phyloP scores from a whole-genome alignment of 2,113 vertebrate genomes.

The Tupaia chinensis region DNA sequence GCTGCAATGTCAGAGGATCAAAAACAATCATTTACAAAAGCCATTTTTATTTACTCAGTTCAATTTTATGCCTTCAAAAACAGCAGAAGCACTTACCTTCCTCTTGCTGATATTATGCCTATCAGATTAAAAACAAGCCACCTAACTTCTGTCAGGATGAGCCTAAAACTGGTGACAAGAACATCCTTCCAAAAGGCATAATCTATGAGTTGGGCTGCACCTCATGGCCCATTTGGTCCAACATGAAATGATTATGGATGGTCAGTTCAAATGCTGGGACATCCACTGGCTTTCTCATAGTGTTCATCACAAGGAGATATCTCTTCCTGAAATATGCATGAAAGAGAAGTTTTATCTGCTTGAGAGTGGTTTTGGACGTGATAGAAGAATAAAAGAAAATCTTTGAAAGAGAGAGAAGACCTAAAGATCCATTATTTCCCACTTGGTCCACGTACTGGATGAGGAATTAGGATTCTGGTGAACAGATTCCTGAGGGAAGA shows the following conservation, averaged over 20 bases:
- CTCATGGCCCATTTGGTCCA: neutral
- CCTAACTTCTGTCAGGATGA: rapidly evolving
- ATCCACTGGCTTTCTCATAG: neutral
- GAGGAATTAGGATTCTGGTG: neutral
- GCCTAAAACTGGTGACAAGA: neutral
- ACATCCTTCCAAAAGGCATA: rapidly evolving
- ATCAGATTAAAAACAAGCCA: rapidly evolving
- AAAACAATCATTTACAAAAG: neutral
- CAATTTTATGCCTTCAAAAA: rapidly evolving
- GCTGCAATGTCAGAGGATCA: rapidly evolving
- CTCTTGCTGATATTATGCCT: neutral
- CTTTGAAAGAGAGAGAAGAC: neutral
- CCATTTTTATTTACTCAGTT: neutral
- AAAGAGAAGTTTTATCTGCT: neutral
- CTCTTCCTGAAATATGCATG: neutral
- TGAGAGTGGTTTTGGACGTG: neutral
- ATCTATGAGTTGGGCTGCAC: rapidly evolving
- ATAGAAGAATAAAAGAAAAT: neutral
- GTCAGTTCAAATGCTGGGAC: neutral
- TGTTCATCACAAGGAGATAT: neutral
- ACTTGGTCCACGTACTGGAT: rapidly evolving
- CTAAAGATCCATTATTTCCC: too few species aligned
- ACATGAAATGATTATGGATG: neutral
- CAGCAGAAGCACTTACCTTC: rapidly evolving
- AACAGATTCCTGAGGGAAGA: neutral